These are phyloP conservation scores for Asarcornis scutulata DNA, from an alignment of 2,113 vertebrate species.

Conservation along the genomic window DNA sequence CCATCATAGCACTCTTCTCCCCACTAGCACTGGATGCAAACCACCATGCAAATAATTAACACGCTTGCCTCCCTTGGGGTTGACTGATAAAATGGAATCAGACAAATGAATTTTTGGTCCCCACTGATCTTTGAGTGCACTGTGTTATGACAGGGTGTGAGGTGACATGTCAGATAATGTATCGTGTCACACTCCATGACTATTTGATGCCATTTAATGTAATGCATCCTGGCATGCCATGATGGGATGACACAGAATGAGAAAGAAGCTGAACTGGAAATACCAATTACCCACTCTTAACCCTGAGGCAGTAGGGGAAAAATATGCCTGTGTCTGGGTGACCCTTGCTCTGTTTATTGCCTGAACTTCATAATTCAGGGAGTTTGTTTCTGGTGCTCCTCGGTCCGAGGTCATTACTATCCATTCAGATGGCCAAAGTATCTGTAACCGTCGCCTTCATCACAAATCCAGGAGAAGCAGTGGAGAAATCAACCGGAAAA, in stretches of 20 bases:
- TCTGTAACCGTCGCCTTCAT: background rate
- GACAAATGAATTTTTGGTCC: constrained; percentile 56
- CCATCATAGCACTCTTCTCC: background rate
- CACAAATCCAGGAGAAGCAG: background rate
- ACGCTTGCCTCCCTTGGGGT: background rate
- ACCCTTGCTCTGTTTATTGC: constrained; percentile 46
- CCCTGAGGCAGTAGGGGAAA: constrained; percentile 37
- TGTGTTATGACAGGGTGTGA: constrained; percentile 65
- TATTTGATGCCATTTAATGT: constrained; percentile 66
- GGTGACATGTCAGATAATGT: constrained; percentile 65
- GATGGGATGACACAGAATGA: constrained; percentile 67
- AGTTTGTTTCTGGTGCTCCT: constrained; percentile 3
- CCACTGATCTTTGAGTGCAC: constrained; percentile 41
- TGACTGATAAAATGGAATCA: constrained; percentile 62
- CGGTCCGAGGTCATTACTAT: background rate
- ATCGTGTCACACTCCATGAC: constrained; percentile 18
- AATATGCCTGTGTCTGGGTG: constrained; percentile 2
- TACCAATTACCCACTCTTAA: constrained; percentile 67
- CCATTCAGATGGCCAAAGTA: constrained; percentile 29
- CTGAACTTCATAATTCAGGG: constrained; percentile 7
- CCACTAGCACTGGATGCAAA: background rate
- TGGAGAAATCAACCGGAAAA: constrained; percentile 42
- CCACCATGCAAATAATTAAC: constrained; percentile 20
- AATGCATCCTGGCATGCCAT: constrained; percentile 44
- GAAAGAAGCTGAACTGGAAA: constrained; percentile 60